Evolutionary conservation across 2,888 invertebrate species (phyloP).

Genomic region (Escarpia spicata): DNA sequence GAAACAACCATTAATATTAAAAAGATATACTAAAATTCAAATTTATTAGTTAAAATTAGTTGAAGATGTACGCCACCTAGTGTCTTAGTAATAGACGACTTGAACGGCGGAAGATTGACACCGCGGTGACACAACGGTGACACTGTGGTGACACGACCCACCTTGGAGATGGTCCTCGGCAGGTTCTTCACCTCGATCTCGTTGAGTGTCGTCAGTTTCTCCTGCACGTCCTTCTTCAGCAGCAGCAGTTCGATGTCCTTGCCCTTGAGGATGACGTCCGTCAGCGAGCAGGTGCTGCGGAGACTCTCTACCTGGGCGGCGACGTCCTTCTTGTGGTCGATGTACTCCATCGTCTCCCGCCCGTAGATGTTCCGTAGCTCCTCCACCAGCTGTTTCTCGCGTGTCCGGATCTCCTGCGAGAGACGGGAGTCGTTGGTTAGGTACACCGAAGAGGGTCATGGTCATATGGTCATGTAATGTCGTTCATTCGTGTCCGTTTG

Average conservation of each 20-base stretch:
- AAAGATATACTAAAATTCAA: background rate
- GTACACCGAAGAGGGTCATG: too few relatives aligned
- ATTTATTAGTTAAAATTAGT: too few relatives aligned
- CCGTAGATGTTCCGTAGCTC: constrained; percentile 56
- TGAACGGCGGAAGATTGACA: constrained; percentile 49
- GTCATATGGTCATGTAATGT: too few relatives aligned
- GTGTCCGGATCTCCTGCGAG: constrained; percentile 35
- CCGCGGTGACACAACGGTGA: too few relatives aligned
- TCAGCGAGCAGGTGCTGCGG: constrained; percentile 56
- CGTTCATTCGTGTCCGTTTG: too few relatives aligned
- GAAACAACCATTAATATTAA: too few relatives aligned
- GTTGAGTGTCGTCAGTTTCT: constrained; percentile 55
- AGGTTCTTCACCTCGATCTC: constrained; percentile 52
- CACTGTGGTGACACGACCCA: constrained; percentile 17
- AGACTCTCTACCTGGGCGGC: constrained; percentile 52
- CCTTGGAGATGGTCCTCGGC: constrained; percentile 53
- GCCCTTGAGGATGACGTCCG: constrained; percentile 60
- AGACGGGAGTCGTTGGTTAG: background rate
- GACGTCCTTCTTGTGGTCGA: constrained; percentile 52
- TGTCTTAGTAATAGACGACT: background rate
- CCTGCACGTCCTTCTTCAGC: constrained; percentile 60
- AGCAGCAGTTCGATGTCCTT: constrained; percentile 62
- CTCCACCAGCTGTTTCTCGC: constrained; percentile 57
- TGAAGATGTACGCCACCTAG: too few relatives aligned
- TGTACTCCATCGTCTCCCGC: constrained; percentile 50